These are phyloP conservation scores for Myotis daubentonii DNA, from an alignment of 2,797 vertebrate genomes.

Conservation along the genomic window DNA sequence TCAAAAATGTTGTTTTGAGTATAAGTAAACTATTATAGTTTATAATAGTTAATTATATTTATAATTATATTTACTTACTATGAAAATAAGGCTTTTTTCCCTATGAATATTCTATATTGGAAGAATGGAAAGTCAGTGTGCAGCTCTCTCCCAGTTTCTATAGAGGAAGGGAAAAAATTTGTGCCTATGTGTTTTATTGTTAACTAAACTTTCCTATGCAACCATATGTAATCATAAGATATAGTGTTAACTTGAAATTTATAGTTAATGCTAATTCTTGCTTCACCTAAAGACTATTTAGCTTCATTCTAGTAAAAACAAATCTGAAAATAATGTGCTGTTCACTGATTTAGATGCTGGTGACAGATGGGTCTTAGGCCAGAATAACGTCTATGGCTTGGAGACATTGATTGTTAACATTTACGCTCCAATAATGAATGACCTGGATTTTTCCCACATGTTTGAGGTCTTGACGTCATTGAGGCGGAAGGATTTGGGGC, in stretches of 20 bases:
- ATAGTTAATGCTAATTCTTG: conserved; percentile 35
- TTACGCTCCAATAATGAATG: conserved; percentile 65
- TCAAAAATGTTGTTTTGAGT: neutral
- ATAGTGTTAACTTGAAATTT: neutral
- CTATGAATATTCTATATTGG: neutral
- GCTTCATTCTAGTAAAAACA: conserved; percentile 34
- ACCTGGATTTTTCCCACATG: conserved; percentile 61
- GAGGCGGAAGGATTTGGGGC: conserved; percentile 61
- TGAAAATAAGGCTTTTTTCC: neutral
- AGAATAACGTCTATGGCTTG: conserved; percentile 10
- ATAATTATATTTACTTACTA: too few relatives aligned
- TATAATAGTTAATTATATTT: too few relatives aligned
- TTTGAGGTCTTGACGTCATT: conserved; percentile 63
- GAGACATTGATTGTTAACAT: conserved; percentile 58
- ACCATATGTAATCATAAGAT: neutral
- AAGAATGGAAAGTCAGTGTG: neutral
- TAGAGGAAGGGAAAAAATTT: neutral
- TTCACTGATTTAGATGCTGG: conserved; percentile 52
- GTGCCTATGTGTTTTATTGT: neutral
- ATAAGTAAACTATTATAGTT: neutral
- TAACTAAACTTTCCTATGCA: neutral
- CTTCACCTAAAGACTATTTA: neutral
- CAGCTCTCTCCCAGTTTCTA: neutral
- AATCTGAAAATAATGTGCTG: conserved; percentile 57
- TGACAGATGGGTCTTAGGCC: conserved; percentile 64